A percentile compares a stretch with the other conserved stretches of the same genome.
These are phyloP conservation scores for Leptatherina wallacei DNA, from an alignment of 2,797 vertebrate genomes.

Conservation along the genomic window DNA sequence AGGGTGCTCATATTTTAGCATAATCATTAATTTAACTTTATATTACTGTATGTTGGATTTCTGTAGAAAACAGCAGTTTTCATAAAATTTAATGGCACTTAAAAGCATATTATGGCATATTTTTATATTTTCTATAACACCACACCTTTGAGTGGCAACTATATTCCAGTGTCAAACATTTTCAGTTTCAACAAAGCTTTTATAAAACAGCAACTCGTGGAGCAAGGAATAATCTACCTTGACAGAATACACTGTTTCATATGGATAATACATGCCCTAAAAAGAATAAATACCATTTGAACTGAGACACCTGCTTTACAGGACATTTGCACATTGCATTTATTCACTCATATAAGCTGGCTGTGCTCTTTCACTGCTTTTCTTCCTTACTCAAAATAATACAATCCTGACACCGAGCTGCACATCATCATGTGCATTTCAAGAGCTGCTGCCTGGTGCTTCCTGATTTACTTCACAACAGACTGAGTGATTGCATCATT, in stretches of 20 bases:
- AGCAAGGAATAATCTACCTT: background rate
- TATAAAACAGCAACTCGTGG: background rate
- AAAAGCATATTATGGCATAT: background rate
- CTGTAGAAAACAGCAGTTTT: background rate
- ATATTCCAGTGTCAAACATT: background rate
- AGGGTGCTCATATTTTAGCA: background rate
- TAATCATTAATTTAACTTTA: background rate
- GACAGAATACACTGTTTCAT: background rate
- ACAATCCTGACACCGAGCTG: conserved; percentile 68
- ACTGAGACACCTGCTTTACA: background rate
- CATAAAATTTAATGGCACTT: background rate
- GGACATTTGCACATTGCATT: background rate
- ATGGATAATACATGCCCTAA: background rate
- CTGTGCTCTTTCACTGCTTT: background rate
- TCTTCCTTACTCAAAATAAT: conserved; percentile 40
- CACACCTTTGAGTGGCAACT: background rate
- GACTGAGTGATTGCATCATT: conserved; percentile 75
- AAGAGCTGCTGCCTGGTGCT: conserved; percentile 59
- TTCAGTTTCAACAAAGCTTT: background rate
- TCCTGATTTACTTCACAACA: conserved; percentile 70
- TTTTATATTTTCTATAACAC: background rate
- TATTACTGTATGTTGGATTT: background rate
- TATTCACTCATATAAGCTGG: conserved; percentile 1
- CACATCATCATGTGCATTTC: conserved; percentile 51
- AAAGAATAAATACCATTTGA: background rate